Conservation (phyloP, 35 echinoderm and acorn worm species). For the Holothuria glaberrima region DNA sequence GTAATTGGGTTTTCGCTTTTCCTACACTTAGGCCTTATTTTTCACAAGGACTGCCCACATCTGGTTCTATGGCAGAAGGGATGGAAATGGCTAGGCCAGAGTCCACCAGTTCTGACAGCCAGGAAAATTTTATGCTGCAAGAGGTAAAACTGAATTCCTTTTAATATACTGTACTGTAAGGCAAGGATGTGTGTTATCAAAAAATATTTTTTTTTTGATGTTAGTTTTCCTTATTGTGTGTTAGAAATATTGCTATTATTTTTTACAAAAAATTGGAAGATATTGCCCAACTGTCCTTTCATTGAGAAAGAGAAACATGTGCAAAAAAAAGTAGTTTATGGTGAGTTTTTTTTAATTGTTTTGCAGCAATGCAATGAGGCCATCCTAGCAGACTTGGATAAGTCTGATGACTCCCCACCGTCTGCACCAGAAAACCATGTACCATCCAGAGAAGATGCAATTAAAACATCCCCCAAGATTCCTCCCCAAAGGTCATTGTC, state of each 20-base stretch:
- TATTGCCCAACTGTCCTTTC: too few species aligned
- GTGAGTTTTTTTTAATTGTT: too few species aligned
- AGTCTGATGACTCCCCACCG: conserved; percentile 43
- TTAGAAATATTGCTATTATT: too few species aligned
- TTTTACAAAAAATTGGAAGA: too few species aligned
- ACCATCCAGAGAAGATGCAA: conserved; percentile 26
- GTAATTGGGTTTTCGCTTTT: background rate
- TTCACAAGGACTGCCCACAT: conserved; percentile 94
- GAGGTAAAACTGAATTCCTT: conserved; percentile 12
- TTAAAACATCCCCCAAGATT: conserved; percentile 34
- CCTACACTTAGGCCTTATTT: conserved; percentile 85
- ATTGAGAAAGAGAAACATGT: too few species aligned
- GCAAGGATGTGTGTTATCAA: too few species aligned
- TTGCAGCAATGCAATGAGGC: conserved; percentile 20
- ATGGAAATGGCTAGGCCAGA: conserved; percentile 68
- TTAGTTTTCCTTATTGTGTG: too few species aligned
- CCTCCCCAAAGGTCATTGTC: conserved; percentile 50
- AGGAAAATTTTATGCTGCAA: conserved; percentile 57
- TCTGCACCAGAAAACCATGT: conserved; percentile 41
- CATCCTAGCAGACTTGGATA: conserved; percentile 11
- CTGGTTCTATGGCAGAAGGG: conserved; percentile 92
- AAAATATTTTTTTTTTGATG: too few species aligned
- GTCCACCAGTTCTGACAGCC: conserved; percentile 64
- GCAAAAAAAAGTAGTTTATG: too few species aligned
- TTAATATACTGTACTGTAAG: too few species aligned